A percentile compares a stretch with the other conserved stretches of the same genome.
phyloP scores from a whole-genome alignment of 2,888 invertebrate species.

The Parasteatoda lunata region DNA sequence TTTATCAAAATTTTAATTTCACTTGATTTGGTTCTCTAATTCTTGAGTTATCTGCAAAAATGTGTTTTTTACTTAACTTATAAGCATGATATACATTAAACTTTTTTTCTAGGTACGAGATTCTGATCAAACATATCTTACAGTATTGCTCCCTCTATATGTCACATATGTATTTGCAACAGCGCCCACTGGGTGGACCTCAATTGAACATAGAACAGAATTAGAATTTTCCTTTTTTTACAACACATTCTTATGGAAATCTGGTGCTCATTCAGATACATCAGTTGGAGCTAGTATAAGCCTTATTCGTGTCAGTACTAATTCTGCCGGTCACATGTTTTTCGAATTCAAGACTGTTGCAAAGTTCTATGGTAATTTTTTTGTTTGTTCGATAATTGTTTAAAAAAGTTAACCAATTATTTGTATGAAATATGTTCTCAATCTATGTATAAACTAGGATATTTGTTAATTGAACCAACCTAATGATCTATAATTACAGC shows the following conservation, averaged over 20 bases:
- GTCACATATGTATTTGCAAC: slow-evolving; percentile 75
- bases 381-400: neutral
- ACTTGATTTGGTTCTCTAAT: too few relatives aligned
- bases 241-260: slow-evolving; percentile 74
- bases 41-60: too few relatives aligned
- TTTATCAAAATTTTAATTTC: too few relatives aligned
- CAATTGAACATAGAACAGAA: slow-evolving; percentile 75
- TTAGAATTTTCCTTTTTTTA: slow-evolving; percentile 75
- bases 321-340: slow-evolving; percentile 74
- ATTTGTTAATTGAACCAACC: too few relatives aligned
- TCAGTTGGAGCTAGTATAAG: slow-evolving; percentile 71
- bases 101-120: slow-evolving; percentile 71
- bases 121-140: slow-evolving; percentile 73
- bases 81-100: neutral
- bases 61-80: too few relatives aligned
- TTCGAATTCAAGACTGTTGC: slow-evolving; percentile 75
- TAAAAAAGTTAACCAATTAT: too few relatives aligned
- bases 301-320: slow-evolving; percentile 72
- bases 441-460: too few relatives aligned
- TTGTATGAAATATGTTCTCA: neutral
- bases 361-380: slow-evolving; percentile 74
- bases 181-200: slow-evolving; percentile 75
- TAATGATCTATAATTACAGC: too few relatives aligned
- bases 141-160: slow-evolving; percentile 75
- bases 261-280: slow-evolving; percentile 73